Evolutionary conservation across 2,888 invertebrate genomes (phyloP), one percentile per base, ranked within the genome.

Genomic region (Cryptops parisi): DNA sequence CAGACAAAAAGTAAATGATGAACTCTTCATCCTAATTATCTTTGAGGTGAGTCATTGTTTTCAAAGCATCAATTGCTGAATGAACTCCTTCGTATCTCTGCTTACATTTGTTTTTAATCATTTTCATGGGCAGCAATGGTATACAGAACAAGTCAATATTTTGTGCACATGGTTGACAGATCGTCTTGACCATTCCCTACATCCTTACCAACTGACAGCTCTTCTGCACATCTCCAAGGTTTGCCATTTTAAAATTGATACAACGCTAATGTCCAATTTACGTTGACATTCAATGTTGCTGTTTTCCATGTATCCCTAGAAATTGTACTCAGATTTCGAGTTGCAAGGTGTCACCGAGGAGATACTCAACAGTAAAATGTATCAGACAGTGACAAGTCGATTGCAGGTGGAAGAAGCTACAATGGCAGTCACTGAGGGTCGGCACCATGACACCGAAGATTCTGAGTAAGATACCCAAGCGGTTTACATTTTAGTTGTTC

Each of bases 271-370:
- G 15, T 9, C 17, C n/a, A 24, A 5, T 17, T n/a, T n/a, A n/a
- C n/a, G n/a, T n/a, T n/a, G n/a, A n/a, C n/a, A n/a, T n/a, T n/a
- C n/a, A 40, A 33, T n/a, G n/a, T n/a, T n/a, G n/a, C 22, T 12
- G 6, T 26, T 51, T 55, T 15, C 5, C 9, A 21, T 26, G 55
- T 50, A 40, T 58, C 72, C 71, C 40, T 73, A 97, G 89, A 98
- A 98, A 84, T 82, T 96, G 70, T 96, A 94, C 76, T 89, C 93
- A 47, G 97, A 98, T 73, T 98, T 97, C 73, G 97, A 97, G 74
- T 79, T 98, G 56, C 97, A 98, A 75, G 97, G 97, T 60, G 94
- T 98, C 44, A 89, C 91, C 71, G 96, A 97, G 66, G 94, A 96
- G 68, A 89, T 90, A 70, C 75, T 98, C 55, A 93, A 94, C 74